Evolutionary conservation across 2,888 invertebrate genomes (phyloP), one percentile per base, ranked within the genome.

Genomic region (Timema cristinae): DNA sequence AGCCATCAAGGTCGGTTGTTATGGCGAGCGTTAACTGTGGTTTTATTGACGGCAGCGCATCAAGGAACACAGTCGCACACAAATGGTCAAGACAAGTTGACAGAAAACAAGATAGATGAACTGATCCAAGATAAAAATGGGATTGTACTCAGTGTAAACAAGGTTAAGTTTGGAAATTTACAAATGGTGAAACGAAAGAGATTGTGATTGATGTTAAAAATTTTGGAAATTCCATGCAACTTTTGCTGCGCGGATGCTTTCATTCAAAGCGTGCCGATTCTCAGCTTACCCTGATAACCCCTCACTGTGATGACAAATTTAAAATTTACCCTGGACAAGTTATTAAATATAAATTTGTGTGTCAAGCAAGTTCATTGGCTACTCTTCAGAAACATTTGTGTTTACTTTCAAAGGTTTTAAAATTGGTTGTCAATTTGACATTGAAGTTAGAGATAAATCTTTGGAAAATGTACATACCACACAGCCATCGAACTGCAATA

Each of bases 401-500:
- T 85, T 91, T 75, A 79, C 83, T 66, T 91, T 91, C 78, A 83
- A 82, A 78, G 83, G 84, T 50, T 89, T 90, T 78, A 85, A 86
- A 79, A 83, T 91, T 49, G 87, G 86, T 75, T 85, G 90, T 75
- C 82, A 83, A 70, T 82, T 91, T 76, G 81, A 83, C 73, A 85
- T 90, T 72, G 84, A 81, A 78, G 84, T 88, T 47, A 80, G 81
- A 32, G 79, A 80, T 76, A 63, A 32, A 9, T 13, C 48, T 10
- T 48, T n/a, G 13, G 48, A 63, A 63, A 13, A 10, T 4, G 32
- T 63, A 2, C 47, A 63, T 11, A 13, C 32, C 5, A 11, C 32
- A 32, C 7, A 9, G 11, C 8, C 11, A 15, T 48, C 32, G n/a
- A 47, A 63, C 63, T 16, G n/a, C 32, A 63, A 48, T 32, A 63